phyloP scores from a whole-genome alignment of 2,888 invertebrate species.

The Gymnocheta viridis region DNA sequence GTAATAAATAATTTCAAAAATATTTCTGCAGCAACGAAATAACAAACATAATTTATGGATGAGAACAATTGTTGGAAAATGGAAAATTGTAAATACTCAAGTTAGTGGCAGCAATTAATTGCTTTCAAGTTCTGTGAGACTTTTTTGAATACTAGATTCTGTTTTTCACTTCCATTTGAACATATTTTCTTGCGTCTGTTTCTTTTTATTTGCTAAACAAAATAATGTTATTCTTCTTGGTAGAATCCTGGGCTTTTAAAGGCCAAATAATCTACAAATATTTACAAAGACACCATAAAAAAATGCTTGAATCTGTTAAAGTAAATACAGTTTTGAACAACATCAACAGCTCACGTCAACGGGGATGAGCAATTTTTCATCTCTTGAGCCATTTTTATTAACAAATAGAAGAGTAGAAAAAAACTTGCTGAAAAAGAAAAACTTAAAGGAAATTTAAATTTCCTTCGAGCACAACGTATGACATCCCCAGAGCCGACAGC shows the following conservation, averaged over 20 bases:
- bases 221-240: constrained; percentile 19
- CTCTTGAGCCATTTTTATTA: constrained; percentile 18
- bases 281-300: background rate
- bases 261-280: constrained; percentile 23
- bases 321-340: constrained; percentile 1
- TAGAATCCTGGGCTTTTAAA: constrained; percentile 9
- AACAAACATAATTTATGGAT: background rate
- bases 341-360: constrained; percentile 2
- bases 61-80: background rate
- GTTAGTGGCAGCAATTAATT: constrained; percentile 61
- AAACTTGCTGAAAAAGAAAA: background rate
- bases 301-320: background rate
- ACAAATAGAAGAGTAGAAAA: background rate
- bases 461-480: constrained; percentile 45
- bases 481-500: background rate
- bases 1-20: constrained; percentile 40
- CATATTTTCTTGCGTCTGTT: background rate
- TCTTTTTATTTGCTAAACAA: background rate
- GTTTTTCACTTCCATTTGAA: background rate
- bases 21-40: background rate
- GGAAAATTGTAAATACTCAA: constrained; percentile 15
- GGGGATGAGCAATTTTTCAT: constrained; percentile 25
- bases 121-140: constrained; percentile 40
- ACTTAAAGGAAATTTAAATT: constrained; percentile 50
- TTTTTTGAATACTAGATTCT: background rate